Evolutionary conservation across 2,888 invertebrate species (phyloP).

Genomic region (Hemistola chrysoprasaria): DNA sequence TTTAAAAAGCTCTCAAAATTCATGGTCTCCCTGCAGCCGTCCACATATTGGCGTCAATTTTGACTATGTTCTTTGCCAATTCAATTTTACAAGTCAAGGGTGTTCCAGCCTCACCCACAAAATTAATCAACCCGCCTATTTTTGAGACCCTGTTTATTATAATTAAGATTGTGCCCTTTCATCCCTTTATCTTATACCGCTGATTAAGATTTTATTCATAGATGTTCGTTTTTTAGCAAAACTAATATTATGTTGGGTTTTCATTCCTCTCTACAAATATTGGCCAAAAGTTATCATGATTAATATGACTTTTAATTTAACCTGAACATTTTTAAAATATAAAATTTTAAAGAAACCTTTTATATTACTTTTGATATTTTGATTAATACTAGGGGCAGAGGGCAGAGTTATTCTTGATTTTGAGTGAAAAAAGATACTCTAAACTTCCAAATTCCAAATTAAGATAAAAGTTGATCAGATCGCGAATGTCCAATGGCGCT

Average conservation of each 20-base stretch:
- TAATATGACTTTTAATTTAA: conserved; percentile 21
- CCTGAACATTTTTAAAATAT: neutral
- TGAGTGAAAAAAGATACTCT: too few species aligned
- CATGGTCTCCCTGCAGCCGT: conserved; percentile 44
- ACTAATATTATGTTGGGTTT: conserved; percentile 20
- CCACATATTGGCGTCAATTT: conserved; percentile 61
- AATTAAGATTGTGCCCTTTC: conserved; percentile 61
- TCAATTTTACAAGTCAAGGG: conserved; percentile 47
- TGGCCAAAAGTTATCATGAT: conserved; percentile 17
- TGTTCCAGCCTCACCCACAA: conserved; percentile 54
- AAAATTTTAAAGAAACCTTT: neutral
- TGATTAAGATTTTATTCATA: conserved; percentile 82
- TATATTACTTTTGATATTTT: neutral
- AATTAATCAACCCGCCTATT: conserved; percentile 76
- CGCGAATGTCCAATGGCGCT: conserved; percentile 37
- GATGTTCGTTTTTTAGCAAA: conserved; percentile 45
- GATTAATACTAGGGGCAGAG: too few species aligned
- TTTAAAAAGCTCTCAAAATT: neutral
- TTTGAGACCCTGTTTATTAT: conserved; percentile 73
- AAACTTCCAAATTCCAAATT: conserved; percentile 7
- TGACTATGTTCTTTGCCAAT: conserved; percentile 66
- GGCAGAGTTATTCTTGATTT: too few species aligned
- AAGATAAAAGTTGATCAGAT: conserved; percentile 22
- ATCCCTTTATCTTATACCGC: conserved; percentile 55
- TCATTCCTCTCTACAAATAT: conserved; percentile 11